Base-by-base conservation (phyloP, 2,888 invertebrate genomes). In the Lasius platythorax region DNA sequence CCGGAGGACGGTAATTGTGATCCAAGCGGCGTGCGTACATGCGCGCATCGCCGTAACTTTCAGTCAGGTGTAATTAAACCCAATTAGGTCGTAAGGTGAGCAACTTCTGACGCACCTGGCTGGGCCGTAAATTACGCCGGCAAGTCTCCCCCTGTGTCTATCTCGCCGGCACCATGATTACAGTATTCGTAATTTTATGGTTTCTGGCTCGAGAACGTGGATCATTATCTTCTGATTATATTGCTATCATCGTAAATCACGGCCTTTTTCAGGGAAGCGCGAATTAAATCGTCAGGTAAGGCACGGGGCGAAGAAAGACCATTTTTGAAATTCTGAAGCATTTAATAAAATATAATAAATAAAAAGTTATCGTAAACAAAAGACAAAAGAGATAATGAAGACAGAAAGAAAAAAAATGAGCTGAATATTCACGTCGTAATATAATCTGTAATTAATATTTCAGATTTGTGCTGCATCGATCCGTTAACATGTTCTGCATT, bases 1-100 rank as follows among this genome's bases (percentile, higher is more conserved):
- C 81, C 79, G 78, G 63, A 85, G 83, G 75, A 75, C 63, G 56
- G 85, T 82, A 85, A 88, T 88, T 85, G 88, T 85, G 68, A 89
- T 63, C 90, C 63, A 85, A 83, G 87, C 79, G 78, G 73, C 75
- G 61, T 56, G 74, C 43, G 70, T 78, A 84, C 56, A 72, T 70
- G 78, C 63, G 72, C 75, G 81, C 58, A 64, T 67, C 73, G 78
- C 66, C 87, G 87, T 90, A 90, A 90, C 85, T 91, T 89, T 86
- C 84, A 85, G 88, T 72, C 83, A 75, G 88, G 66, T 91, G 88
- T 88, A 90, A 90, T 91, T 90, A 90, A 90, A 91, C 83, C 88
- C 89, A 91, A 90, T 90, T 91, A 91, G 89, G 87, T 90, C 89
- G 88, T 89, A 91, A 89, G 89, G 91, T 87, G 91, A 90, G 90